Evolutionary conservation across 2,797 vertebrate species (phyloP), one percentile per base, ranked within the genome.

Genomic region (Agapornis canus): DNA sequence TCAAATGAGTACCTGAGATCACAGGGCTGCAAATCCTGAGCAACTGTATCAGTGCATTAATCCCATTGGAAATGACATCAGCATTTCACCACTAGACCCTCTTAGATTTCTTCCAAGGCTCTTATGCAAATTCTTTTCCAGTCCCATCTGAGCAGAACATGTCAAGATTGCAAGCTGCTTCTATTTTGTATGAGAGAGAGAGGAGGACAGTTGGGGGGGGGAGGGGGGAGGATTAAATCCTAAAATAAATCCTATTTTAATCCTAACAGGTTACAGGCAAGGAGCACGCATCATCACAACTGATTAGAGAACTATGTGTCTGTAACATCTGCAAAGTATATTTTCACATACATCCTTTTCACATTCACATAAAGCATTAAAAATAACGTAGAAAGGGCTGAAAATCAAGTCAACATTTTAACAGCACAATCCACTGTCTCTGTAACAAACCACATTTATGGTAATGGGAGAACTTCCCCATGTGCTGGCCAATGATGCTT

Each of bases 351-450:
- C 57, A 81, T 61, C 27, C 39, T 88, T 73, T 89, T 68, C 40
- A 39, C 32, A 0, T 39, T 85, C 52, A 61, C 5, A 1, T 32
- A 57, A 37, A 65, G 22, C 59, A 35, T 75, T 76, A 70, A 89
- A 82, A 57, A 52, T 20, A 84, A 90, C 42, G 45, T 21, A 69
- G 73, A 92, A 82, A 76, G 51, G 47, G 69, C 9, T 84, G 77
- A 69, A 96, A 96, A 95, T 59, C 78, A 80, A 93, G 66, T 56
- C 84, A 89, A 70, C 31, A 22, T 89, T 82, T 82, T 60, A 89
- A 63, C 56, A 70, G 78, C 51, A 72, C 56, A 14, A 86, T 59
- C 39, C 1, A 0, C 77, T 93, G 66, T 64, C 95, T 89, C 84
- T 73, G 26, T 73, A 64, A 69, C 60, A 85, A 94, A 86, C 60